Percentiles rank a stretch among this genome's conserved stretches.
phyloP scores from a whole-genome alignment of 2,113 vertebrate species.

The Malaclemys terrapin region DNA sequence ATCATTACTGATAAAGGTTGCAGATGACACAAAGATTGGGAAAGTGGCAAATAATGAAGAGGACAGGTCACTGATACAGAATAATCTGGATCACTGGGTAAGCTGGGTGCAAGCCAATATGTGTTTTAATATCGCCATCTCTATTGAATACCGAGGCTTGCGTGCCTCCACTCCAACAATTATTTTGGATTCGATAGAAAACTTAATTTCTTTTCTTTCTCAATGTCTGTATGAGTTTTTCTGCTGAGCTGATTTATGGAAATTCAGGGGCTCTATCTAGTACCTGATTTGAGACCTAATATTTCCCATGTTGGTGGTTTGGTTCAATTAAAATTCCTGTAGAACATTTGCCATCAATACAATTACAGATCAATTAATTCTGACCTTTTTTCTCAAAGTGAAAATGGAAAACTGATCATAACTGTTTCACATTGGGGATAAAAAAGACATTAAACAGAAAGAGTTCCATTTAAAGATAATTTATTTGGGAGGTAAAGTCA shows the following conservation, averaged over 20 bases:
- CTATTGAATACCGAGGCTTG: neutral
- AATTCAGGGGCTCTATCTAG: neutral
- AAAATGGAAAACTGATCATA: neutral
- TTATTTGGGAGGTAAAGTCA: neutral
- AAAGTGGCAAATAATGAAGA: neutral
- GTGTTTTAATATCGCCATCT: neutral
- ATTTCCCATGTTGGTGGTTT: neutral
- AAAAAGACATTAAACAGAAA: neutral
- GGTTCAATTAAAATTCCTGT: neutral
- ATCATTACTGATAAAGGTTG: neutral
- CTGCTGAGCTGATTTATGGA: neutral
- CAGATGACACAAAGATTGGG: neutral
- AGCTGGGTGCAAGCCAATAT: neutral
- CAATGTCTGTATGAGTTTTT: neutral
- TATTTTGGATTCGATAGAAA: neutral
- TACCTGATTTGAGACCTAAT: neutral
- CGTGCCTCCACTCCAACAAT: neutral
- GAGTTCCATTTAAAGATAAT: neutral
- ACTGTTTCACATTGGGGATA: neutral
- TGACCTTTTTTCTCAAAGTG: neutral
- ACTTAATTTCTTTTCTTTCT: neutral
- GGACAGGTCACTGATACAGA: neutral
- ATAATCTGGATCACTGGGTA: neutral
- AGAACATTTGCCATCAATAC: neutral
- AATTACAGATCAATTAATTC: neutral